Percentiles rank a stretch among this genome's conserved stretches.
These are phyloP conservation scores for Phalacrocorax pelagicus DNA, from an alignment of 2,113 vertebrate genomes.

Conservation along the genomic window DNA sequence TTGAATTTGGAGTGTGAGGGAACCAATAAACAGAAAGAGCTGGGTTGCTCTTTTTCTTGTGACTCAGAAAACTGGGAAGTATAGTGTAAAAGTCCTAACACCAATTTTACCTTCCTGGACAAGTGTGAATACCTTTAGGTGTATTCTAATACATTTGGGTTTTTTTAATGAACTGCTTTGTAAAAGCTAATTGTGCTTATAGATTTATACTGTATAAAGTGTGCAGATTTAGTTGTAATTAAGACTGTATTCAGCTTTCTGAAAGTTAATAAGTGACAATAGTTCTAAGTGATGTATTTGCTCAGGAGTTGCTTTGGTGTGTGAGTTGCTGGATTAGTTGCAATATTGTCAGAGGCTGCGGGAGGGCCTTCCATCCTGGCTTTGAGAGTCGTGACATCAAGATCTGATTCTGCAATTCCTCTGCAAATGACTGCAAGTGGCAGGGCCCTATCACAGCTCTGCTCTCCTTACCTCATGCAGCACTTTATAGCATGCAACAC, in stretches of 20 bases:
- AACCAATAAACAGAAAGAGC: background rate
- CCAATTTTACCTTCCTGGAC: background rate
- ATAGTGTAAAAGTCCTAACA: background rate
- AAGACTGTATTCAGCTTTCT: background rate
- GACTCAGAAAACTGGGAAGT: background rate
- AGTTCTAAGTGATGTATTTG: background rate
- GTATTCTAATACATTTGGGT: background rate
- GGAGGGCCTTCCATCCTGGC: rapidly evolving
- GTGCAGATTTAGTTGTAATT: background rate
- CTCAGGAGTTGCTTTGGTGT: background rate
- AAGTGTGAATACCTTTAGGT: background rate
- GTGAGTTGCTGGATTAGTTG: background rate
- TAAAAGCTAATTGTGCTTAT: background rate
- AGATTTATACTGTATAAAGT: background rate
- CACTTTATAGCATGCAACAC: background rate
- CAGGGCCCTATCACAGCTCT: background rate
- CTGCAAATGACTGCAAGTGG: background rate
- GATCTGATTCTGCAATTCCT: background rate
- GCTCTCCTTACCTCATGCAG: background rate
- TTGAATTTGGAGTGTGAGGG: background rate
- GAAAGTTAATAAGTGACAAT: background rate
- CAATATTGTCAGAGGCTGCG: background rate
- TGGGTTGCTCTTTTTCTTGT: background rate
- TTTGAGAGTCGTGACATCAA: background rate
- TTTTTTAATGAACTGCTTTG: background rate